Evolutionary conservation across 2,888 invertebrate genomes (phyloP), one percentile per base, ranked within the genome.

Genomic region (Blera fallax): DNA sequence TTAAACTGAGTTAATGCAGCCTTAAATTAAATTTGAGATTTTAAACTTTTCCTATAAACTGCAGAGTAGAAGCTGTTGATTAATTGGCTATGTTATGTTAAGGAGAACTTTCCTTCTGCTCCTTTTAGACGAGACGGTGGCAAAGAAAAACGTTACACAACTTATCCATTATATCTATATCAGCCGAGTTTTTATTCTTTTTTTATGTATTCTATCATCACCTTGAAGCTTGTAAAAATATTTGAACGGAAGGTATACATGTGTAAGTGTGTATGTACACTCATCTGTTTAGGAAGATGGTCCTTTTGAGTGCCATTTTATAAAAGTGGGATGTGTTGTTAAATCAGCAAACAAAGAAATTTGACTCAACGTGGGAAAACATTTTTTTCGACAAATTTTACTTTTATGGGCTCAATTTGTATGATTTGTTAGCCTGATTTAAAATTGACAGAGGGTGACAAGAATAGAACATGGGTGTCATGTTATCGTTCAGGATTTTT

Each of bases 301-400:
- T 32, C 10, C 8, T n/a, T 58, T 37, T 58, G n/a, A 40, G n/a
- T 60, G 27, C 10, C n/a, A 37, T 58, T 37, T 58, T 4, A 7
- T 21, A 48, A 48, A 48, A 1, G n/a, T 2, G 10, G 21, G 27
- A 10, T n/a, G 21, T 4, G 40, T 10, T 40, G 24, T 10, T n/a
- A 60, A 60, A 14, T 60, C 40, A 27, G 14, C 24, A 60, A 60
- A 60, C n/a, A 58, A n/a, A 21, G 7, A n/a, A 18, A 14, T 18
- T 21, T 40, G 60, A 43, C 27, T 43, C 24, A 58, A 60, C 8
- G 37, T 40, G 21, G 24, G 37, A 54, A 29, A 37, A 40, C 18
- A 18, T 69, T 43, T 69, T 43, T 69, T 43, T 69, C 21, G 16
- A 67, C 27, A 40, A 67, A 67, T 43, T 69, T 56, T 24, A 43